These are phyloP conservation scores for Paratilapia polleni DNA, from an alignment of 2,113 vertebrate species.

Conservation along the genomic window DNA sequence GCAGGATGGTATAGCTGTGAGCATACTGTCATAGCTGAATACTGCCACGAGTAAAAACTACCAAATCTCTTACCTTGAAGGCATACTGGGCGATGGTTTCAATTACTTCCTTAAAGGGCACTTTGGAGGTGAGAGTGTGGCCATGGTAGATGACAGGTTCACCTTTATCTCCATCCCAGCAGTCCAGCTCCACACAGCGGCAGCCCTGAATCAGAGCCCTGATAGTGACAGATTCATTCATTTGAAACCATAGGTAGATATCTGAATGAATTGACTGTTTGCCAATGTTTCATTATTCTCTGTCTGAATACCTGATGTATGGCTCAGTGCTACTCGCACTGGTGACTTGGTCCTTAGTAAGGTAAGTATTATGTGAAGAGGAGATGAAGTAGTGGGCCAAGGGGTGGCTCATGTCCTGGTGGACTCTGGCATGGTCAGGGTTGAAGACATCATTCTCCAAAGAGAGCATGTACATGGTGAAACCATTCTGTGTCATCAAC, in stretches of 20 bases:
- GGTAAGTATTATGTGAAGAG: constrained; percentile 96
- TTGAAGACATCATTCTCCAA: constrained; percentile 87
- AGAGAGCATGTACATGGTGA: constrained; percentile 95
- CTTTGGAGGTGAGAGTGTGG: constrained; percentile 94
- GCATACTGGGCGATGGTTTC: constrained; percentile 89
- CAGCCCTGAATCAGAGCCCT: constrained; percentile 93
- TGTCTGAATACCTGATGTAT: constrained; percentile 87
- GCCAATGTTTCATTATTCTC: background rate
- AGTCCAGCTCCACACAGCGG: constrained; percentile 97
- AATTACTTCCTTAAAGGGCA: constrained; percentile 92
- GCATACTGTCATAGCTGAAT: background rate
- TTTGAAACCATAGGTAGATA: background rate
- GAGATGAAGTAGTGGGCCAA: constrained; percentile 95
- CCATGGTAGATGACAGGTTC: constrained; percentile 94
- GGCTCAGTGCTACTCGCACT: constrained; percentile 95
- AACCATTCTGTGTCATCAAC: constrained; percentile 93
- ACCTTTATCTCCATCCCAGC: constrained; percentile 93
- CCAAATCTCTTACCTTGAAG: constrained; percentile 82
- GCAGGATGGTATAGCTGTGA: background rate
- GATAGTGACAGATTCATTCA: constrained; percentile 2
- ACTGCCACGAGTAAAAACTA: background rate
- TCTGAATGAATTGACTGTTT: background rate
- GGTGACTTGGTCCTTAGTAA: constrained; percentile 92
- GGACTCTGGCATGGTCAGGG: constrained; percentile 81
- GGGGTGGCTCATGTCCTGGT: constrained; percentile 93